These are phyloP conservation scores for Bombycilla garrulus DNA, from an alignment of 2,113 vertebrate species.

Conservation along the genomic window DNA sequence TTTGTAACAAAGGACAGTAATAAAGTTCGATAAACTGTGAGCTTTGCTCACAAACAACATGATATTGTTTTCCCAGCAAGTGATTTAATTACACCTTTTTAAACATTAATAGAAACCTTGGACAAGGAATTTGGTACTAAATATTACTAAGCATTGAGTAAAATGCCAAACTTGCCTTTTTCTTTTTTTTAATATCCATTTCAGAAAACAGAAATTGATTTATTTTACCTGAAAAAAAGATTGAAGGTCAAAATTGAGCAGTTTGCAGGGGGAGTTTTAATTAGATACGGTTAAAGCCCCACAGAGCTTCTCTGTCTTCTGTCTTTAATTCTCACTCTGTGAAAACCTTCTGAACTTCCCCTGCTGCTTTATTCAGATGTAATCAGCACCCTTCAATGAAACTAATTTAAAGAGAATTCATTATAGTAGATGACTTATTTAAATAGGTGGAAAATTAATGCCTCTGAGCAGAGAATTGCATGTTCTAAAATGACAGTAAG, in stretches of 20 bases:
- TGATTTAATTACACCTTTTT: background rate
- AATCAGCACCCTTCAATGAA: slow-evolving; percentile 50
- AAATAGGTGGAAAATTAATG: slow-evolving; percentile 37
- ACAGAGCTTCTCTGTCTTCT: slow-evolving; percentile 46
- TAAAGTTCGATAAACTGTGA: background rate
- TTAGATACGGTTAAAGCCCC: slow-evolving; percentile 46
- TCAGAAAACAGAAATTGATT: slow-evolving; percentile 29
- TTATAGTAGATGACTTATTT: slow-evolving; percentile 35
- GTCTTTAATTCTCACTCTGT: slow-evolving; percentile 46
- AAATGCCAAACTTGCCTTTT: background rate
- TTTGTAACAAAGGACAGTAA: background rate
- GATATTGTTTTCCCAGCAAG: background rate
- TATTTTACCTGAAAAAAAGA: background rate
- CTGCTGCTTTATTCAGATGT: slow-evolving; percentile 53
- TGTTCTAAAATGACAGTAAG: background rate
- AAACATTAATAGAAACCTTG: background rate
- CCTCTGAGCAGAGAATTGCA: background rate
- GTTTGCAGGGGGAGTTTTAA: slow-evolving; percentile 37
- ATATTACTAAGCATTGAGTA: background rate
- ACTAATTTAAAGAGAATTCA: slow-evolving; percentile 56
- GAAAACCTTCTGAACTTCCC: slow-evolving; percentile 50
- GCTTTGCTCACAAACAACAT: background rate
- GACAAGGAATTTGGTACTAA: background rate
- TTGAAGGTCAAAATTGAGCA: slow-evolving; percentile 24
- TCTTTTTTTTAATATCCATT: background rate